Conservation (phyloP, 2,888 invertebrate genomes). For the Pyrochroa serraticornis region DNA sequence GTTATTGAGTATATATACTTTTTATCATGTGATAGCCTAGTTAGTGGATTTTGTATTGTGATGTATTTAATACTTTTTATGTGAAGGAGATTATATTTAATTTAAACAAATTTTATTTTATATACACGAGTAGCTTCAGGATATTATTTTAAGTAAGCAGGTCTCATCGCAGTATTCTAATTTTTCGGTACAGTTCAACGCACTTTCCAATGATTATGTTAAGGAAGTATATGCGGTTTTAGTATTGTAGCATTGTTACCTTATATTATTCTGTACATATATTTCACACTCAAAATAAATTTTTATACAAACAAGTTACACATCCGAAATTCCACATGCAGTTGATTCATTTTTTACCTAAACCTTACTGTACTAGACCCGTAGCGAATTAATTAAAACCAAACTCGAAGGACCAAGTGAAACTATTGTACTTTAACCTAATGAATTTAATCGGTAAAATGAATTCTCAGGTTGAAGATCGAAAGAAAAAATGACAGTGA, state of each 20-base stretch:
- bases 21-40: conserved; percentile 22
- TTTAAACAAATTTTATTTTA: neutral
- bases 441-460: no score
- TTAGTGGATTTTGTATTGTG: conserved; percentile 24
- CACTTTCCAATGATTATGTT: no score
- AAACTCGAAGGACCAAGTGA: no score
- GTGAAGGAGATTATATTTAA: conserved; percentile 6
- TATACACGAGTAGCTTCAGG: neutral
- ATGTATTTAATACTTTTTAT: conserved; percentile 20
- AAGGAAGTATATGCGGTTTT: no score
- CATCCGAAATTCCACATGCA: no score
- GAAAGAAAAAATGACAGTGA: no score
- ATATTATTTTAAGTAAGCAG: neutral
- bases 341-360: no score
- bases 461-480: no score
- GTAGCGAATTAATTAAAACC: no score
- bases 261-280: conserved; percentile 1
- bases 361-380: no score
- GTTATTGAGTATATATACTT: conserved; percentile 7
- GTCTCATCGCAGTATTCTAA: neutral
- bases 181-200: neutral
- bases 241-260: neutral
- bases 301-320: neutral
- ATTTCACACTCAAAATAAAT: conserved; percentile 7
- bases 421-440: no score